Percentiles rank a stretch among this genome's conserved stretches.
These are phyloP conservation scores for Nesoenas mayeri DNA, from an alignment of 2,113 vertebrate genomes.

Conservation along the genomic window DNA sequence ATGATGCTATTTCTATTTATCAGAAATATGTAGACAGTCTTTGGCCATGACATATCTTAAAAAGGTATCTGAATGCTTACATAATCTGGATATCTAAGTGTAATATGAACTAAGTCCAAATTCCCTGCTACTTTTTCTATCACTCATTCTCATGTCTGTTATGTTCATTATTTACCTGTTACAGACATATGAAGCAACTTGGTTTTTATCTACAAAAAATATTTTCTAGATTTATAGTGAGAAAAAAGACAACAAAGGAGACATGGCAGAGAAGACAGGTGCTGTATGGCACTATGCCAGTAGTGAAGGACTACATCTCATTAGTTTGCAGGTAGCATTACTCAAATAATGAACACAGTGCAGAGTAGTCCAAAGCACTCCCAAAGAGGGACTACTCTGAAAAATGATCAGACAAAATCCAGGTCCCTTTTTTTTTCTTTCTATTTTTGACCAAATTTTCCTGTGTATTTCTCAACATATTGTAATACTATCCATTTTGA, in stretches of 20 bases:
- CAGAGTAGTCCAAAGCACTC: neutral
- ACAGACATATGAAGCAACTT: neutral
- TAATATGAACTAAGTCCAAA: neutral
- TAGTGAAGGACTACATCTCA: neutral
- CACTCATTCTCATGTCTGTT: neutral
- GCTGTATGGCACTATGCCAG: no score
- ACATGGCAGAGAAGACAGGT: neutral
- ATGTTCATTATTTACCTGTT: neutral
- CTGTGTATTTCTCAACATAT: neutral
- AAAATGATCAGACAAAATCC: neutral
- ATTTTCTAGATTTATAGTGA: neutral
- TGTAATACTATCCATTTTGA: neutral
- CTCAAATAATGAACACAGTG: neutral
- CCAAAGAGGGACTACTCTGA: neutral
- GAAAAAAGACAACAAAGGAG: neutral
- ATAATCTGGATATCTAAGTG: neutral
- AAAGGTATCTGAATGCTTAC: neutral
- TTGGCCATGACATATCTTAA: neutral
- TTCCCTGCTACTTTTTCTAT: neutral
- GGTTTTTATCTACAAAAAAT: neutral
- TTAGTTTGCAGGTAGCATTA: neutral
- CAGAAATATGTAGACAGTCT: neutral
- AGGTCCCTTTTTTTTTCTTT: neutral
- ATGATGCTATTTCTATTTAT: neutral
- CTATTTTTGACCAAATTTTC: neutral